Evolutionary conservation across 2,797 vertebrate genomes (phyloP).

Genomic region (Malurus splendens): DNA sequence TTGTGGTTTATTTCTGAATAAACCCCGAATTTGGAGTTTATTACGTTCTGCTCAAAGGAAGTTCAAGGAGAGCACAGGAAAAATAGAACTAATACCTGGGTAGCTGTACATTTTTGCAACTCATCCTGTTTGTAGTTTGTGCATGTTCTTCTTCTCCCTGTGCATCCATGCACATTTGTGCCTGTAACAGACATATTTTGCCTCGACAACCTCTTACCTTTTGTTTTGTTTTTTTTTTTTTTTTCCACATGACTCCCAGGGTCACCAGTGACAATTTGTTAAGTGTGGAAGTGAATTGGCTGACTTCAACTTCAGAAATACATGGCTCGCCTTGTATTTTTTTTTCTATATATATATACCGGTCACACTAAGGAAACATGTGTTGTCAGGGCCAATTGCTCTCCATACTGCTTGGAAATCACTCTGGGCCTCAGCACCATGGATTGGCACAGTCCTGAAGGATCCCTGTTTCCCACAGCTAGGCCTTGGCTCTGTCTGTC

Average conservation of each 20-base stretch:
- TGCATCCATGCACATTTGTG: not conserved
- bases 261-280: not conserved
- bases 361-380: not conserved
- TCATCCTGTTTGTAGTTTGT: not conserved
- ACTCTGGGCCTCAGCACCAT: conserved; percentile 31
- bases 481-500: conserved; percentile 59
- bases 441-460: conserved; percentile 12
- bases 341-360: not conserved
- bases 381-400: conserved; percentile 11
- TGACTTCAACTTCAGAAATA: not conserved
- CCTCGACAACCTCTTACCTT: not conserved
- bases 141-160: not conserved
- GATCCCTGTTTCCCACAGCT: conserved; percentile 67
- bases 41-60: not conserved
- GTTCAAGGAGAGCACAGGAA: not conserved
- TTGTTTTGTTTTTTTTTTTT: not conserved
- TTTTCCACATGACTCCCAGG: not conserved
- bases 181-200: not conserved
- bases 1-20: too few species aligned
- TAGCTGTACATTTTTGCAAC: not conserved
- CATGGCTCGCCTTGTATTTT: not conserved
- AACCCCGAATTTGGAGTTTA: rapidly evolving
- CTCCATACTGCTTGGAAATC: conserved; percentile 45
- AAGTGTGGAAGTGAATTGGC: not conserved
- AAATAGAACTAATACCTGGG: not conserved